These are phyloP conservation scores for Myanophis thanlyinensis DNA, from an alignment of 2,113 vertebrate genomes.

Conservation along the genomic window DNA sequence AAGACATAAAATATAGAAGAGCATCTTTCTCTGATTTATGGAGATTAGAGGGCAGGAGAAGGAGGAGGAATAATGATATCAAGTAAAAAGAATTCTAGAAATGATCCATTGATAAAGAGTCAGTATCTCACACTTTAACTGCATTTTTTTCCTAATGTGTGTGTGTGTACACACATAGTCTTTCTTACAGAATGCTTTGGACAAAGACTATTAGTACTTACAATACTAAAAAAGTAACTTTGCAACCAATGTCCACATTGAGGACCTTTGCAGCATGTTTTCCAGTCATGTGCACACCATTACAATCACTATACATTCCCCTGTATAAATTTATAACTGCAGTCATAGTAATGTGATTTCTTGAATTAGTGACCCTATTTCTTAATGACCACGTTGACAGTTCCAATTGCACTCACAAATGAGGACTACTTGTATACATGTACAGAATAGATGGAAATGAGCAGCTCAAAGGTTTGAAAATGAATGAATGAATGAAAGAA, in stretches of 20 bases:
- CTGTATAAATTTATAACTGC: not conserved
- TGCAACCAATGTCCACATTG: no score
- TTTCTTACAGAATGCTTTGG: no score
- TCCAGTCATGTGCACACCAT: not conserved
- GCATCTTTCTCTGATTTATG: not conserved
- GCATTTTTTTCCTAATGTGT: no score
- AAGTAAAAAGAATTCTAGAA: not conserved
- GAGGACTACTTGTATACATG: not conserved
- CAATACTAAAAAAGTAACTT: no score
- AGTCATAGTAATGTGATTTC: not conserved
- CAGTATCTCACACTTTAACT: not conserved
- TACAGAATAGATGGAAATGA: not conserved
- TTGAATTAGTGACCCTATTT: not conserved
- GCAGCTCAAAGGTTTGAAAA: no score
- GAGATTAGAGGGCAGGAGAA: no score
- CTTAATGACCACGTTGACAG: not conserved
- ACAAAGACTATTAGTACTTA: no score
- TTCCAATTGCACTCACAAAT: not conserved
- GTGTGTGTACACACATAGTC: no score
- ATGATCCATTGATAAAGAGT: not conserved
- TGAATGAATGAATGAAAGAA: no score
- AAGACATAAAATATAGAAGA: not conserved
- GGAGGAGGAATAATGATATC: not conserved
- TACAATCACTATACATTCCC: not conserved
- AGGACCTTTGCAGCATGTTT: no score